A percentile compares a stretch with the other conserved stretches of the same genome.
Conservation (phyloP, 2,888 invertebrate genomes). For the Orthosia cruda region DNA sequence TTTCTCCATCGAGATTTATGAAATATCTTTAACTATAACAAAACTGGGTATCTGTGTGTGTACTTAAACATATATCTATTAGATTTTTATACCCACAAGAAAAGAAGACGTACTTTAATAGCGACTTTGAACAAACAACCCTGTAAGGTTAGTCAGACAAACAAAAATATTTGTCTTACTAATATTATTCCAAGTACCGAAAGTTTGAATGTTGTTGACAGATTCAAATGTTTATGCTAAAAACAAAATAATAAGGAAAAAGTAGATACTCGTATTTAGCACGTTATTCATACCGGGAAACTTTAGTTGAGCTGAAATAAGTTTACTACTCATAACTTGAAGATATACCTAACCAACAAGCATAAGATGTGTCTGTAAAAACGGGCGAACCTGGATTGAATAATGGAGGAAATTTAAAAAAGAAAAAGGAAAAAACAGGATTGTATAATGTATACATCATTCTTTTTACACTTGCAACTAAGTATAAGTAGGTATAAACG, state of each 20-base stretch:
- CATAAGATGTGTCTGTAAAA: no score
- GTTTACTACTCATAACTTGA: neutral
- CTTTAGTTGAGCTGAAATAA: neutral
- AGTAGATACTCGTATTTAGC: neutral
- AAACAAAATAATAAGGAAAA: neutral
- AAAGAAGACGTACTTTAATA: constrained; percentile 8
- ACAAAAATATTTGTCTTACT: constrained; percentile 40
- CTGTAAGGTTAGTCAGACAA: constrained; percentile 3
- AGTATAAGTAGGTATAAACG: no score
- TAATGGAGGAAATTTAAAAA: no score
- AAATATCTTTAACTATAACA: neutral
- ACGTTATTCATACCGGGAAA: neutral
- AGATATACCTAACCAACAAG: neutral
- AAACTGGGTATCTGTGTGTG: neutral
- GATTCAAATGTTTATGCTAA: constrained; percentile 4
- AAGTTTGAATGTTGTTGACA: constrained; percentile 18
- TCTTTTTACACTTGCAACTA: no score
- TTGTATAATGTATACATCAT: no score
- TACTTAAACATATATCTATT: neutral
- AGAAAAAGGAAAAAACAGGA: no score
- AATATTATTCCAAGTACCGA: constrained; percentile 19
- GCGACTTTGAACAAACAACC: constrained; percentile 11
- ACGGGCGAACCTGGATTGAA: no score
- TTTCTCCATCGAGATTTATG: neutral
- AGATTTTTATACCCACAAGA: neutral